phyloP scores from a whole-genome alignment of 2,113 vertebrate species.

The Pseudolaguvia tuberculata region DNA sequence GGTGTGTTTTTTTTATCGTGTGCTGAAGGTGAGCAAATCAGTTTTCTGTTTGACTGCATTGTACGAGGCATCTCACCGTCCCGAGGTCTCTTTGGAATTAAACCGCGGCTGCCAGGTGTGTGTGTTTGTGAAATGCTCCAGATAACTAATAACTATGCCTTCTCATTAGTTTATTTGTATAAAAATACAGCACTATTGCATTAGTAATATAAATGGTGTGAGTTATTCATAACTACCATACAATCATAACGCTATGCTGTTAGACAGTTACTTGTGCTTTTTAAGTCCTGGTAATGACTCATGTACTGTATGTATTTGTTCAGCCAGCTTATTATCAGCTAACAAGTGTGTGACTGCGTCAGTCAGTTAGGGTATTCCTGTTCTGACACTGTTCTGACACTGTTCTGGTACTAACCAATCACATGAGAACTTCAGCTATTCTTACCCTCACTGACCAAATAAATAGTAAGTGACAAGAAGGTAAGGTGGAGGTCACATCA shows the following conservation, averaged over 20 bases:
- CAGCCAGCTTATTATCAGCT: slow-evolving; percentile 9
- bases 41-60: slow-evolving; percentile 97
- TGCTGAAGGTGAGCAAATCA: slow-evolving; percentile 89
- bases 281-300: background rate
- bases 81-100: slow-evolving; percentile 84
- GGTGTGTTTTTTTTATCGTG: slow-evolving; percentile 91
- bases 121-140: slow-evolving; percentile 35
- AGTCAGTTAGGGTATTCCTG: slow-evolving; percentile 52
- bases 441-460: slow-evolving; percentile 57
- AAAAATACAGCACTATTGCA: background rate
- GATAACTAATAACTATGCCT: background rate
- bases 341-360: background rate
- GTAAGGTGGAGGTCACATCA: slow-evolving; percentile 50
- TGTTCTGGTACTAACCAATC: slow-evolving; percentile 47
- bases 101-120: slow-evolving; percentile 85
- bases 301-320: background rate
- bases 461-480: slow-evolving; percentile 55
- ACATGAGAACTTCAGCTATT: slow-evolving; percentile 56
- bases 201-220: background rate
- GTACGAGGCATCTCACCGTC: slow-evolving; percentile 89
- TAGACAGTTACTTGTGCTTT: background rate
- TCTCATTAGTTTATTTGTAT: background rate
- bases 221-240: background rate
- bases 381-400: slow-evolving; percentile 61
- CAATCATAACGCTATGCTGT: background rate